Conservation (phyloP, 2,888 invertebrate genomes). For the Cephus pygmeus region DNA sequence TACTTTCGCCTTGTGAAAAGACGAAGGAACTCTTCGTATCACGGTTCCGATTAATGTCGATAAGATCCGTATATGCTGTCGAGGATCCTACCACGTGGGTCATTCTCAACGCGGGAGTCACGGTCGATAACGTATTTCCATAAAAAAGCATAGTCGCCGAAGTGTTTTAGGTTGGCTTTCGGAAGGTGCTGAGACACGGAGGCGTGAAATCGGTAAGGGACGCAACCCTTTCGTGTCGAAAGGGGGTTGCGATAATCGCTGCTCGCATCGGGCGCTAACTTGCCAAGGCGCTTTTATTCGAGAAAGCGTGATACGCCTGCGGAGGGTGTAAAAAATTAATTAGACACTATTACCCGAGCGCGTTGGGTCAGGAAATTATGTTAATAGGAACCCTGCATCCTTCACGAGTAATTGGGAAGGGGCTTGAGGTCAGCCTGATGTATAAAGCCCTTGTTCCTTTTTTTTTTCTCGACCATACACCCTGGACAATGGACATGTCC, state of each 20-base stretch:
- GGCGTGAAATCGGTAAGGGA: neutral
- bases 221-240: neutral
- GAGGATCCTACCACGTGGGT: neutral
- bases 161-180: neutral
- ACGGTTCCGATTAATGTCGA: neutral
- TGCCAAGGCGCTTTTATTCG: neutral
- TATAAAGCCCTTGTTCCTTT: neutral
- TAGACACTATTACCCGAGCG: neutral
- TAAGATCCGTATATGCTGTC: neutral
- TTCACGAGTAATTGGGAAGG: neutral
- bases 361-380: conserved; percentile 2
- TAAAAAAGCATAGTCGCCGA: neutral
- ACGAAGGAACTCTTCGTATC: neutral
- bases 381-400: neutral
- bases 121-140: neutral
- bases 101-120: neutral
- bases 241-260: neutral
- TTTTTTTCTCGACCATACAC: neutral
- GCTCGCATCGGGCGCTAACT: neutral
- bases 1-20: neutral
- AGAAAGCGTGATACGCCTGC: conserved; percentile 2
- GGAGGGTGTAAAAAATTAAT: conserved; percentile 3
- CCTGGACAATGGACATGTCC: neutral
- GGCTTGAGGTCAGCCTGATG: neutral
- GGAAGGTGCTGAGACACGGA: neutral